A percentile compares a stretch with the other conserved stretches of the same genome.
Evolutionary conservation across 2,797 vertebrate genomes (phyloP).

Genomic region (Cyprinodon diabolis): DNA sequence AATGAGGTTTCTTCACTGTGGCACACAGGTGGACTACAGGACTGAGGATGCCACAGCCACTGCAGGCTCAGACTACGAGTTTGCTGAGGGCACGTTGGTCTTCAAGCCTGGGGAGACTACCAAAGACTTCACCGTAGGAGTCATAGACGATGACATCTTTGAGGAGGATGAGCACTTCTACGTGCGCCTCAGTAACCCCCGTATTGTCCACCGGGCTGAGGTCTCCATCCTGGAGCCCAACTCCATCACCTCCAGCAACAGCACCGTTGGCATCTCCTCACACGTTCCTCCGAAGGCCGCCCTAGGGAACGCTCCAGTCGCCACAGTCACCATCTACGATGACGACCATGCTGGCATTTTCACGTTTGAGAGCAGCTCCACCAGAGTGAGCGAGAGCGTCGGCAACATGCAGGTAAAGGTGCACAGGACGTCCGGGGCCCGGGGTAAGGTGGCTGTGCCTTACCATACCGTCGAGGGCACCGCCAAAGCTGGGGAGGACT

Average conservation of each 20-base stretch:
- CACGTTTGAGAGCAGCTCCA: slow-evolving; percentile 81
- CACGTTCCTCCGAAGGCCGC: slow-evolving; percentile 79
- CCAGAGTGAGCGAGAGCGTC: slow-evolving; percentile 83
- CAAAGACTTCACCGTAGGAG: slow-evolving; percentile 86
- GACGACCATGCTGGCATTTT: slow-evolving; percentile 90
- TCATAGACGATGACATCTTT: slow-evolving; percentile 89
- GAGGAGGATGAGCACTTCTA: slow-evolving; percentile 91
- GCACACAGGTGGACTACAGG: slow-evolving; percentile 84
- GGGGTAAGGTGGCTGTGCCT: slow-evolving; percentile 83
- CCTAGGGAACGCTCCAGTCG: slow-evolving; percentile 77
- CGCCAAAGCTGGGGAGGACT: slow-evolving; percentile 87
- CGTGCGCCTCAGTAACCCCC: slow-evolving; percentile 85
- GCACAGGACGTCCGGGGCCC: slow-evolving; percentile 82
- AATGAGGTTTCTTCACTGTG: slow-evolving; percentile 22
- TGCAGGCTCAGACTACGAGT: slow-evolving; percentile 89
- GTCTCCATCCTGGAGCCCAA: slow-evolving; percentile 76
- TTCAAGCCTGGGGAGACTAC: slow-evolving; percentile 86
- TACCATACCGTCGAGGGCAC: slow-evolving; percentile 85
- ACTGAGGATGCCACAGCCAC: slow-evolving; percentile 88
- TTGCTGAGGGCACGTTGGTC: slow-evolving; percentile 86
- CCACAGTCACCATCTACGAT: slow-evolving; percentile 88
- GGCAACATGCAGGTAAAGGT: slow-evolving; percentile 82
- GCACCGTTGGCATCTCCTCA: slow-evolving; percentile 67
- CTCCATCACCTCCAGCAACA: slow-evolving; percentile 78
- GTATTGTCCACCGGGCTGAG: slow-evolving; percentile 79